Conservation (phyloP, 2,113 vertebrate species). For the Balaenoptera acutorostrata region DNA sequence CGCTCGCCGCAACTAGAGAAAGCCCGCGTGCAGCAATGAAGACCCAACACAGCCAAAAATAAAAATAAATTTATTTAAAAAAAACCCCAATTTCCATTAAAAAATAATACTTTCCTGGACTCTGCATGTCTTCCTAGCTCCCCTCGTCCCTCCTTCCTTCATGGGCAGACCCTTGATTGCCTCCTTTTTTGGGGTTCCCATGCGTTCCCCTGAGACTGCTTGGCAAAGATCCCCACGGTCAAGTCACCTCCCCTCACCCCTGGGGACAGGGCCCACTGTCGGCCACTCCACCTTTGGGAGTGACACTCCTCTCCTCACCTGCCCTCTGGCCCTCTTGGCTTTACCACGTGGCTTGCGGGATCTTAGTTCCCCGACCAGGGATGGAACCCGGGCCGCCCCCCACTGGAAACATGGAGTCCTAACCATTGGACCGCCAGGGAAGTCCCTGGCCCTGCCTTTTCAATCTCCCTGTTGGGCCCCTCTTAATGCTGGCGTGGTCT, state of each 20-base stretch:
- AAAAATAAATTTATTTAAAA: too few relatives aligned
- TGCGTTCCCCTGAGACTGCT: neutral
- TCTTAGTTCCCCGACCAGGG: neutral
- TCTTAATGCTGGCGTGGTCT: rapidly evolving
- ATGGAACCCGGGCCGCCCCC: neutral
- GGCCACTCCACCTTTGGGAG: neutral
- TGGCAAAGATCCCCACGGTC: neutral
- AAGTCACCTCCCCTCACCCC: neutral
- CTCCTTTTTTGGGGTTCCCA: neutral
- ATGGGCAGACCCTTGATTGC: neutral
- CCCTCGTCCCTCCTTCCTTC: neutral
- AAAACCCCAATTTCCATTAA: neutral
- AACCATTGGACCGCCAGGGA: neutral
- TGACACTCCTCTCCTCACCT: neutral
- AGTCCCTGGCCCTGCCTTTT: neutral
- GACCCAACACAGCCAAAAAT: too few relatives aligned
- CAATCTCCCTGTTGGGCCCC: neutral
- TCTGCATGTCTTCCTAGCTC: neutral
- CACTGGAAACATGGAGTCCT: neutral
- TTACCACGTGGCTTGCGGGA: neutral
- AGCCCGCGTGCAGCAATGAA: too few relatives aligned
- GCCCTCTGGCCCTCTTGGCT: neutral
- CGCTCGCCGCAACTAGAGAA: too few relatives aligned
- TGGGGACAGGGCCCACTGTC: neutral
- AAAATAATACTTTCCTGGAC: neutral